Conservation (phyloP, 2,797 vertebrate species). For the Pipistrellus pipistrellus region DNA sequence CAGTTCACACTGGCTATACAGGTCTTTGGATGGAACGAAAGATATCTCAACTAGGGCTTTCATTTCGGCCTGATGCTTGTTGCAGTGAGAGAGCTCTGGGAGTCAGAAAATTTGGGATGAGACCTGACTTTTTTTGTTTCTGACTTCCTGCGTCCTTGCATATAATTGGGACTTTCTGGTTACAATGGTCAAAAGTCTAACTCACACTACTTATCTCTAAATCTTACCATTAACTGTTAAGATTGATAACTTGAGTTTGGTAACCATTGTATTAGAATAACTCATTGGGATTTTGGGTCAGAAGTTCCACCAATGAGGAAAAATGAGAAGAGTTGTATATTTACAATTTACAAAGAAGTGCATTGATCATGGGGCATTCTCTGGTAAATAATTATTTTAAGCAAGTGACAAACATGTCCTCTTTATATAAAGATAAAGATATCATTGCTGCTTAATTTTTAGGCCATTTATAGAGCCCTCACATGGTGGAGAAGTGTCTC, state of each 20-base stretch:
- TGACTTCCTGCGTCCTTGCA: not conserved
- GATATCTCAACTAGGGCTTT: not conserved
- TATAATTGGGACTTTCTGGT: not conserved
- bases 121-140: not conserved
- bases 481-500: not conserved
- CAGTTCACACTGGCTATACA: not conserved
- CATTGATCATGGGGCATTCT: not conserved
- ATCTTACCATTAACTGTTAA: not conserved
- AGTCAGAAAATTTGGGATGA: conserved; percentile 6
- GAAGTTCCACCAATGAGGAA: not conserved
- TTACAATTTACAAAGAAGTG: not conserved
- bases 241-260: not conserved
- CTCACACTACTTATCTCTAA: not conserved
- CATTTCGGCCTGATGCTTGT: not conserved
- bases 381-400: not conserved
- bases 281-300: not conserved
- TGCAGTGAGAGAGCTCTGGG: not conserved
- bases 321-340: not conserved
- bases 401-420: not conserved
- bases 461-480: not conserved
- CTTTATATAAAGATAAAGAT: not conserved
- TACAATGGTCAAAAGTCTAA: not conserved
- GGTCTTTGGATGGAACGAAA: conserved; percentile 25
- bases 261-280: not conserved
- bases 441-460: not conserved